Evolutionary conservation across 2,797 vertebrate species (phyloP).

Genomic region (Eulemur albifrons): DNA sequence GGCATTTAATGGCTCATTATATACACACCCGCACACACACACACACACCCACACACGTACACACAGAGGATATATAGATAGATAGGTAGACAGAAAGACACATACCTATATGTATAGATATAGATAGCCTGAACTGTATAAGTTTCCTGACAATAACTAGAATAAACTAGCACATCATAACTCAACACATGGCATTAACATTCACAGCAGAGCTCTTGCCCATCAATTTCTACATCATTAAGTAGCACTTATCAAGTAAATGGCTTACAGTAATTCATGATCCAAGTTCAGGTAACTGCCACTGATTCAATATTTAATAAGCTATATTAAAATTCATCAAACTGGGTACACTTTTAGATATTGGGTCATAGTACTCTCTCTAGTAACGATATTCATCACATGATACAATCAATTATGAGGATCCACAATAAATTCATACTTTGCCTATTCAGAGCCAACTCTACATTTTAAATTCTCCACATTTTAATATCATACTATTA

Average conservation of each 20-base stretch:
- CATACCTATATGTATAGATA: not conserved
- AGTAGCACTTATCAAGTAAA: not conserved
- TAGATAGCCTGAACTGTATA: not conserved
- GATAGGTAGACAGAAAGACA: not conserved
- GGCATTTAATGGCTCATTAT: not conserved
- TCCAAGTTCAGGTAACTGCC: not conserved
- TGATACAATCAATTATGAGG: not conserved
- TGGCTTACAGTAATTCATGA: not conserved
- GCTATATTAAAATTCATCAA: not conserved
- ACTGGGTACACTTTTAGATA: not conserved
- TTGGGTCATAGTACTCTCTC: not conserved
- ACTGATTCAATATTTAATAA: not conserved
- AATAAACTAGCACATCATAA: not conserved
- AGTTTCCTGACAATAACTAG: not conserved
- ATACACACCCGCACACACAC: not conserved
- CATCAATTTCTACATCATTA: not conserved
- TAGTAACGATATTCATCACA: not conserved
- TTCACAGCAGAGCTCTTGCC: not conserved
- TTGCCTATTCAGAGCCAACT: not conserved
- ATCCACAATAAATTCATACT: not conserved
- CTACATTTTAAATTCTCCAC: not conserved
- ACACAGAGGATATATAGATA: not conserved
- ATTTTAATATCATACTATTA: conserved; percentile 37
- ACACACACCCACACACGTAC: no score
- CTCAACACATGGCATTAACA: not conserved